Evolutionary conservation across 2,888 invertebrate species (phyloP), one percentile per base, ranked within the genome.

Genomic region (Scaptomyza tumidula): DNA sequence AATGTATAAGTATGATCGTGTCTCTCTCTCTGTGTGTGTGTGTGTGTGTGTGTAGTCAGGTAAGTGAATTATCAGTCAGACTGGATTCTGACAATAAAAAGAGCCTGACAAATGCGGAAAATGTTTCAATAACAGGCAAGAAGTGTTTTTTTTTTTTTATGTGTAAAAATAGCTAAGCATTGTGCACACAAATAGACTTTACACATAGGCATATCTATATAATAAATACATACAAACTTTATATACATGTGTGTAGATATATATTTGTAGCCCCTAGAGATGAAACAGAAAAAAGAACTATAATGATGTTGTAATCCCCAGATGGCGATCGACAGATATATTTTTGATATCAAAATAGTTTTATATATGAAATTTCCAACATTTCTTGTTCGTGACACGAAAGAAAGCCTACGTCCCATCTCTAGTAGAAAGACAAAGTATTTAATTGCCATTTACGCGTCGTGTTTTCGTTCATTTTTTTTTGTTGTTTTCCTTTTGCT

Each of bases 401-500:
- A 13, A 27, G 43, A 13, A 16, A 13, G 9, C 63, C 37, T 31
- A 7, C 1, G 29, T 2, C 9, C 9, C 63, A 45, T 11, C 63
- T 33, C 62, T 45, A 52, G 33, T 54, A 60, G 35, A 41, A 16
- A 58, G 19, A 54, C 39, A 70, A 35, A 69, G 54, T 29, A 61
- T 71, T 75, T 75, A 75, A 75, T 75, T 75, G 73, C 60, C 60
- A 69, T 76, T 76, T 73, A 63, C 53, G 75, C 62, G 55, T 68
- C 58, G 55, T 67, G 53, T 48, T 53, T n/a, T 43, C 37, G 10
- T 63, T 6, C 7, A 46, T 53, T 65, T 41, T 9, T 35, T 56
- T n/a, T 33, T 61, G 45, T 24, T 24, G 39, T 62, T 68, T 68
- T 55, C 27, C 46, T 68, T 67, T 67, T 66, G 29, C 29, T 72